Conservation (phyloP, 2,888 invertebrate species). For the Choreutis nemorana region DNA sequence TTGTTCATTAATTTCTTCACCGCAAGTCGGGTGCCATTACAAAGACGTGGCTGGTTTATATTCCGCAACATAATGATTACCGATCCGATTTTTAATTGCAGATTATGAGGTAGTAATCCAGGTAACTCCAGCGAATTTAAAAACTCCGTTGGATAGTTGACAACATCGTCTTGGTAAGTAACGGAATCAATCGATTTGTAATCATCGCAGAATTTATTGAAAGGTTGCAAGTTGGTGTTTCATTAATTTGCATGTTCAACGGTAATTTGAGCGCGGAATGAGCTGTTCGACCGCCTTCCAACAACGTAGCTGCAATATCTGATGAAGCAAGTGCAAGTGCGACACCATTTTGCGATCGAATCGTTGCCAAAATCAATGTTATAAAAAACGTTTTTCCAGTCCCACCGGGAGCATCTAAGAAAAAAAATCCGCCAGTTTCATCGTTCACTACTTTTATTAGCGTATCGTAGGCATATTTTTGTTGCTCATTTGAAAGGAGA, state of each 20-base stretch:
- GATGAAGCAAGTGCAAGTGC: constrained; percentile 2
- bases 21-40: constrained; percentile 4
- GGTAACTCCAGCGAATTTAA: constrained; percentile 12
- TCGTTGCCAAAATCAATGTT: constrained; percentile 4
- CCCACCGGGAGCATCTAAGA: constrained; percentile 21
- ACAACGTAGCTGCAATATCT: background rate
- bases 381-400: constrained; percentile 31
- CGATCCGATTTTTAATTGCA: constrained; percentile 2
- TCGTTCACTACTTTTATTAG: constrained; percentile 3
- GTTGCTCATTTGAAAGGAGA: constrained; percentile 4
- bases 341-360: constrained; percentile 1
- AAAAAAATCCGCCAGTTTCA: constrained; percentile 8
- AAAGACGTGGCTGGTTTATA: constrained; percentile 2
- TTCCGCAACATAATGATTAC: constrained; percentile 2
- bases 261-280: background rate
- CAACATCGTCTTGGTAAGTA: constrained; percentile 9
- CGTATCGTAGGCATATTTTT: constrained; percentile 3
- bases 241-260: background rate
- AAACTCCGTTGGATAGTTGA: constrained; percentile 13
- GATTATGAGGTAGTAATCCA: constrained; percentile 1
- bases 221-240: too few relatives aligned
- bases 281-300: background rate
- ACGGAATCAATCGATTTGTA: constrained; percentile 8
- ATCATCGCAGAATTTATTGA: too few relatives aligned
- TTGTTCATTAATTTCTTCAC: constrained; percentile 9